Evolutionary conservation across 2,888 invertebrate genomes (phyloP).

Genomic region (Podotricha telesiphe): DNA sequence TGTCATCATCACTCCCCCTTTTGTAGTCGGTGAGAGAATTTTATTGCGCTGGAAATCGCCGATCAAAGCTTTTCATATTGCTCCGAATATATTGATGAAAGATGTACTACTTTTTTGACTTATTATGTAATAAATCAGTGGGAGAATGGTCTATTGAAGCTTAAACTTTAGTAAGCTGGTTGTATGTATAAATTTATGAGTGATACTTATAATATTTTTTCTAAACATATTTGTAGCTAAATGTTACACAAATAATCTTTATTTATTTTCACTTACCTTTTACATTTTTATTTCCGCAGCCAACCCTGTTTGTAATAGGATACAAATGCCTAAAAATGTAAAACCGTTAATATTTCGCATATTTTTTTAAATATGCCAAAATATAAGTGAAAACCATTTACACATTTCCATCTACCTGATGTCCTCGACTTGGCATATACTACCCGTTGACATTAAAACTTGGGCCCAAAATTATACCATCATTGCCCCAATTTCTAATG

Average conservation of each 20-base stretch:
- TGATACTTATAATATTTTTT: neutral
- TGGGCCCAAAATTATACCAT: too few relatives aligned
- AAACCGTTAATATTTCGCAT: too few relatives aligned
- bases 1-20: slow-evolving; percentile 42
- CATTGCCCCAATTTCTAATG: too few relatives aligned
- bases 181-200: neutral
- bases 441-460: too few relatives aligned
- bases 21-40: slow-evolving; percentile 35
- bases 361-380: too few relatives aligned
- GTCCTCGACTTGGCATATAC: too few relatives aligned
- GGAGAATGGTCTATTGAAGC: neutral
- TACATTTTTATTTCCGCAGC: neutral
- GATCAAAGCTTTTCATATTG: slow-evolving; percentile 29
- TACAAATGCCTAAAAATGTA: too few relatives aligned
- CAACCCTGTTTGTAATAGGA: too few relatives aligned
- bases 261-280: neutral
- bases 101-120: slow-evolving; percentile 17
- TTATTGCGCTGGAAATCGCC: slow-evolving; percentile 35
- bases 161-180: neutral
- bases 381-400: too few relatives aligned
- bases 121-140: slow-evolving; percentile 7
- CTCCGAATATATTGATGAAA: slow-evolving; percentile 19
- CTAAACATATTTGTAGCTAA: neutral
- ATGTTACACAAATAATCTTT: neutral
- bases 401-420: too few relatives aligned